Percentiles rank a stretch among this genome's conserved stretches.
phyloP scores from a whole-genome alignment of 2,113 vertebrate species.

The Mionectes macconnelli region DNA sequence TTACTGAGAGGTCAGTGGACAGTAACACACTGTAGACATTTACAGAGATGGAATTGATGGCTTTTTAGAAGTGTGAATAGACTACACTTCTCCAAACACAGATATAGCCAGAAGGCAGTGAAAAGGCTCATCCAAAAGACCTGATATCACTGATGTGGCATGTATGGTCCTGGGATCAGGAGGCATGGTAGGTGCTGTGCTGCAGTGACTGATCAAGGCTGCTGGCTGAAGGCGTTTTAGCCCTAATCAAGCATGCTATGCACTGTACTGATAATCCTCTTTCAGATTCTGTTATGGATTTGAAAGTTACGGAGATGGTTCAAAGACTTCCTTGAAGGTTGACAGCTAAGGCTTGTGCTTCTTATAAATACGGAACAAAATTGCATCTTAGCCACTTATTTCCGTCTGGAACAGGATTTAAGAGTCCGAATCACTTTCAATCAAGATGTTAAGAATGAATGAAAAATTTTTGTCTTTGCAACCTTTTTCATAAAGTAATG shows the following conservation, averaged over 20 bases:
- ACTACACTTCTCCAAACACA: neutral
- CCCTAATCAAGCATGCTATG: neutral
- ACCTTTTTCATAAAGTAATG: neutral
- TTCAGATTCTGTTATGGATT: neutral
- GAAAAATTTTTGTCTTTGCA: neutral
- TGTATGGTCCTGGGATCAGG: rapidly evolving
- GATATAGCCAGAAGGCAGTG: neutral
- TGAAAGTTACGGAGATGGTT: neutral
- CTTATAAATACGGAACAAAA: neutral
- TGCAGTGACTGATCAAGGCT: neutral
- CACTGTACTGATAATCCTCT: neutral
- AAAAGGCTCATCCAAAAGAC: neutral
- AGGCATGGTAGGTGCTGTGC: neutral
- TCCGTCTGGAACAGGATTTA: neutral
- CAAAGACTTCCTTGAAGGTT: neutral
- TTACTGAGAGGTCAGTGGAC: neutral
- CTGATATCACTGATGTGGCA: rapidly evolving
- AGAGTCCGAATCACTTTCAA: neutral
- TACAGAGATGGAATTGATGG: neutral
- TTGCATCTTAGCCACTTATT: neutral
- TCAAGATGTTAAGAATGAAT: neutral
- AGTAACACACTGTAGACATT: neutral
- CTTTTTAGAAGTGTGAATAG: neutral
- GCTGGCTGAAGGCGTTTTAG: neutral
- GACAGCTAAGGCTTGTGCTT: neutral